Evolutionary conservation across 2,797 vertebrate genomes (phyloP), one percentile per base, ranked within the genome.

Genomic region (Lagocephalus sceleratus): DNA sequence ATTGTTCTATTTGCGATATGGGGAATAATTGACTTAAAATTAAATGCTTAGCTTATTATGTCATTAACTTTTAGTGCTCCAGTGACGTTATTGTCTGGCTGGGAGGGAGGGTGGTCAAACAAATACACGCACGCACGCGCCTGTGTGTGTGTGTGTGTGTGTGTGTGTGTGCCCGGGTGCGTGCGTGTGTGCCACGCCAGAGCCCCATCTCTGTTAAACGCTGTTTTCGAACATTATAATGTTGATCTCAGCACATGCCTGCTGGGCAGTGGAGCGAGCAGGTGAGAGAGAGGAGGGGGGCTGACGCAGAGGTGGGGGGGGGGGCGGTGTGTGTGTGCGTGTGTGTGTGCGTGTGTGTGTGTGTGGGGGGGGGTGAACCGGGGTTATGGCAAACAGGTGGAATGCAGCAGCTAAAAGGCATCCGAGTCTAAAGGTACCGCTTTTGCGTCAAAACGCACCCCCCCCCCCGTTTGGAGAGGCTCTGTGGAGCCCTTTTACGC

Each of bases 231-330:
- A 73, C 82, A 76, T 89, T 83, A 88, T 90, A 90, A 83, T 89
- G 90, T 90, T 68, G 86, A 89, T 86, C 86, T 91, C 90, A 92
- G 91, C 90, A 91, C 86, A 90, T 90, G 87, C 88, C 88, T 87
- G 84, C 78, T 85, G 84, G 66, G 73, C 87, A 85, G 78, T 73
- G 85, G 83, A 86, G 90, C 86, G 88, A 88, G 80, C 77, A 82
- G 85, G 86, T 87, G 87, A 85, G 86, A 82, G 81, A 55, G 74
- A 52, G 69, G 43, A 68, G 19, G 42, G 42, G 59, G 63, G 47
- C 56, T 63, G 66, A 67, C 62, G 68, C 20, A 51, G 46, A 61
- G 53, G 39, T 54, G 38, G 58, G 42, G 57, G 54, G 53, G 54
- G 73, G 74, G 73, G 69, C 75, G 69, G 70, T 54, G 66, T 46